These are phyloP conservation scores for Lucifuga dentata DNA, from an alignment of 2,113 vertebrate species.

Conservation along the genomic window DNA sequence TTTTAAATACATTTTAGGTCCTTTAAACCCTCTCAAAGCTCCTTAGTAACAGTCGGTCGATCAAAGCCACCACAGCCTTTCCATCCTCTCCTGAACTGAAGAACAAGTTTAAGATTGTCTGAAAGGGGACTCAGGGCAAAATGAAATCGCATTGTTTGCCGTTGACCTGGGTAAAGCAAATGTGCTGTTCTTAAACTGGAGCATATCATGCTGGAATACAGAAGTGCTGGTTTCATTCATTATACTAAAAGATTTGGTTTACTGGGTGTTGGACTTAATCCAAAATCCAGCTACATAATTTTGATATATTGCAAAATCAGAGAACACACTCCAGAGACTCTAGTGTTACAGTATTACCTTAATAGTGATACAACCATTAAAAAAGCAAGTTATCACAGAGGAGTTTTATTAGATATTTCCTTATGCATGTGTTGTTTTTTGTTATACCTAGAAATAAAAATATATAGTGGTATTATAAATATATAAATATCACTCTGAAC, in stretches of 20 bases:
- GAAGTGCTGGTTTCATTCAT: slow-evolving; percentile 47
- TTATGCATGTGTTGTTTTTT: slow-evolving; percentile 8
- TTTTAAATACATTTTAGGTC: slow-evolving; percentile 80
- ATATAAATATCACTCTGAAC: slow-evolving; percentile 12
- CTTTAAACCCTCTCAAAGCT: slow-evolving; percentile 83
- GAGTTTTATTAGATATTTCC: background rate
- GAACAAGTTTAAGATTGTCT: slow-evolving; percentile 82
- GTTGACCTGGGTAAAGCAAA: slow-evolving; percentile 70
- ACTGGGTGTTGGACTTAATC: slow-evolving; percentile 38
- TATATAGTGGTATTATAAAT: slow-evolving; percentile 4
- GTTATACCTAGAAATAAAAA: background rate
- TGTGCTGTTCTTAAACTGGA: slow-evolving; percentile 59
- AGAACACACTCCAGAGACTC: slow-evolving; percentile 11
- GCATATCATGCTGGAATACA: slow-evolving; percentile 38
- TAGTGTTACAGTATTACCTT: slow-evolving; percentile 8
- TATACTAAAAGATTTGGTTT: slow-evolving; percentile 37
- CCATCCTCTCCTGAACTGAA: slow-evolving; percentile 79
- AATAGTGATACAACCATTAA: background rate
- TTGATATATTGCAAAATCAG: slow-evolving; percentile 15
- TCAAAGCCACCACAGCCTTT: slow-evolving; percentile 82
- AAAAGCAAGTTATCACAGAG: background rate
- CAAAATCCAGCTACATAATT: slow-evolving; percentile 35
- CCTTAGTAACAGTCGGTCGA: slow-evolving; percentile 86
- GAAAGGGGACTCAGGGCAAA: slow-evolving; percentile 69
- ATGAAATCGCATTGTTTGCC: slow-evolving; percentile 79